A percentile compares a stretch with the other conserved stretches of the same genome.
phyloP scores from a whole-genome alignment of 2,113 vertebrate species.

The Rattus rattus region DNA sequence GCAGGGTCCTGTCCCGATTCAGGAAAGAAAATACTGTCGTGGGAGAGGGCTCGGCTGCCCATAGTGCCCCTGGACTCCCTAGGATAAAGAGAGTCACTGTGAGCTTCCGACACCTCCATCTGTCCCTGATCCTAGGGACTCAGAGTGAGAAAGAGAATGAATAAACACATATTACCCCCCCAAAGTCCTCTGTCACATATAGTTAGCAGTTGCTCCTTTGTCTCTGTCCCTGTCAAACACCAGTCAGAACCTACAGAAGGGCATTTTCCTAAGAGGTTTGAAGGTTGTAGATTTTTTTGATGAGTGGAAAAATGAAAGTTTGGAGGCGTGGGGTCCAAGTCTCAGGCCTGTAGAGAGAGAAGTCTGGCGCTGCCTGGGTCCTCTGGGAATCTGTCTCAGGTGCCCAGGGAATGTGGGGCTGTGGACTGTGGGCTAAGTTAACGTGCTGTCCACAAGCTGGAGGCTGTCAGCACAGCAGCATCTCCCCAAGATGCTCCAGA shows the following conservation, averaged over 20 bases:
- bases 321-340: neutral
- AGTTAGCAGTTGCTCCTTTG: neutral
- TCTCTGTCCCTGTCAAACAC: neutral
- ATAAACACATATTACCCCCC: rapidly evolving
- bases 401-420: neutral
- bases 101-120: neutral
- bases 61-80: conserved; percentile 88
- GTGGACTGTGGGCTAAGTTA: neutral
- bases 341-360: neutral
- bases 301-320: neutral
- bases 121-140: neutral
- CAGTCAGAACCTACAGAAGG: neutral
- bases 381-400: too few relatives aligned
- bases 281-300: neutral
- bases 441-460: rapidly evolving
- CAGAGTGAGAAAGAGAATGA: rapidly evolving
- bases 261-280: neutral
- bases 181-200: rapidly evolving
- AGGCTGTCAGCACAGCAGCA: neutral
- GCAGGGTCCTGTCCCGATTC: conserved; percentile 88
- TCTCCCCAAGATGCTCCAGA: neutral
- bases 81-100: conserved; percentile 65
- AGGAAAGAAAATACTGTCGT: conserved; percentile 96
- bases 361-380: neutral
- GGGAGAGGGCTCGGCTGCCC: conserved; percentile 94